Evolutionary conservation across 2,113 vertebrate genomes (phyloP).

Genomic region (Festucalex cinctus): DNA sequence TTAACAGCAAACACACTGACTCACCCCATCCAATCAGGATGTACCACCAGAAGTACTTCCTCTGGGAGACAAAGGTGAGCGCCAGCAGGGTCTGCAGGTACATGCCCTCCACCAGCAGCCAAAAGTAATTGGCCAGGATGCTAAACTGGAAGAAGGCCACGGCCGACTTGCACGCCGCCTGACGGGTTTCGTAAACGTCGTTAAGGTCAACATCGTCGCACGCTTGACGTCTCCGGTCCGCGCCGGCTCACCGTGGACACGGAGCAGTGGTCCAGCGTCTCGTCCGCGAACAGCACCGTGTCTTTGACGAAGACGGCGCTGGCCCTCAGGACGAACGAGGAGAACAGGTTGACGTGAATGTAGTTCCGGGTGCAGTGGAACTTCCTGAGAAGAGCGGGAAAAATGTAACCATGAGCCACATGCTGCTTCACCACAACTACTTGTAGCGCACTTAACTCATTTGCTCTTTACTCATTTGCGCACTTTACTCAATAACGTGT

Average conservation of each 20-base stretch:
- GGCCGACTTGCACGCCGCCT: slow-evolving; percentile 79
- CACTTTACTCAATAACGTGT: too few species aligned
- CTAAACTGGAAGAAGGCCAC: slow-evolving; percentile 85
- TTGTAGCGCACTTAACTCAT: too few species aligned
- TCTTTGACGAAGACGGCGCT: slow-evolving; percentile 82
- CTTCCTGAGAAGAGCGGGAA: slow-evolving; percentile 63
- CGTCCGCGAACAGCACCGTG: slow-evolving; percentile 75
- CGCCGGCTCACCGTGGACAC: slow-evolving; percentile 76
- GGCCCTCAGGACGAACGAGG: slow-evolving; percentile 81
- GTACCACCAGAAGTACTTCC: slow-evolving; percentile 87
- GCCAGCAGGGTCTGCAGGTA: slow-evolving; percentile 86
- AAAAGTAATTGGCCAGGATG: slow-evolving; percentile 86
- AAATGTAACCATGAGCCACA: too few species aligned
- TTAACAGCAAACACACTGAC: slow-evolving; percentile 32
- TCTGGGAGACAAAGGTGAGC: slow-evolving; percentile 81
- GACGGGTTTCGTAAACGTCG: not conserved
- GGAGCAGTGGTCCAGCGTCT: slow-evolving; percentile 78
- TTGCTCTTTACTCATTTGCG: too few species aligned
- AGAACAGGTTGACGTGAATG: slow-evolving; percentile 86
- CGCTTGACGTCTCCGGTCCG: not conserved
- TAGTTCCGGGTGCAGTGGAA: slow-evolving; percentile 87
- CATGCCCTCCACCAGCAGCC: slow-evolving; percentile 87
- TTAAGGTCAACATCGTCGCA: not conserved
- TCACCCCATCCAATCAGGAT: slow-evolving; percentile 84
- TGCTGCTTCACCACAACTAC: too few species aligned